Base-by-base conservation (phyloP, 2,797 vertebrate genomes). In the Gambusia yucatana region DNA sequence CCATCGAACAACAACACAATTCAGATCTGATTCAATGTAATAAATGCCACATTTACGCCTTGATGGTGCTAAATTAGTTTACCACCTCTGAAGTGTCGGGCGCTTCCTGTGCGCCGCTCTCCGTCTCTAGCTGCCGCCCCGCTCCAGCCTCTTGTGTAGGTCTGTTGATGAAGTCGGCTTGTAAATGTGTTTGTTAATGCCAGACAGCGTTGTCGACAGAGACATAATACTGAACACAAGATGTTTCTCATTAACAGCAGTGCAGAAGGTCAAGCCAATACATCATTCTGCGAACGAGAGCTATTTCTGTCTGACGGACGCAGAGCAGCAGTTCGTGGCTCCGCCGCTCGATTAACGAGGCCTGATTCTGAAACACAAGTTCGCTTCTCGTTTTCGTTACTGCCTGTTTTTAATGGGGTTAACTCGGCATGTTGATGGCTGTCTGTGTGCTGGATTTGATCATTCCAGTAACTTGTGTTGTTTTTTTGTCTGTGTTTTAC, bases 401-500 rank as follows among this genome's bases (percentile, higher is more conserved):
- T 16, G 22, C 39, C 17, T 28, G 33, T 43, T 55, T 39, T 73
- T 52, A 55, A 8, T 6, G 8, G 36, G 36, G 63, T 67, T 67
- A 67, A 67, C 20, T 3, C 13, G 30, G 11, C 9, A 67, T 17
- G 22, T 55, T n/a, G 16, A 67, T 22, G 16, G 28, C 36, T 28
- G 22, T 43, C 47, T 69, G 63, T 20, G 25, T 50, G 25, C 69
- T 28, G 20, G 25, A 25, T 25, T 41, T 14, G 25, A 59, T 9
- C 2, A 72, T 46, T 41, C 76, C 2, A 81, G 0, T 88, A 39
- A 87, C 67, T 67, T 0, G 5, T 78, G 28, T 28, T 47, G 3
- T 65, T 72, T 71, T 71, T 69, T 77, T 88, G 7, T 87, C 72
- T 84, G 70, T 61, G 59, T 33, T 88, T 91, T 83, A 79, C 92